A percentile compares a stretch with the other conserved stretches of the same genome.
Conservation (phyloP, 2,797 vertebrate genomes). For the Brotula barbata region DNA sequence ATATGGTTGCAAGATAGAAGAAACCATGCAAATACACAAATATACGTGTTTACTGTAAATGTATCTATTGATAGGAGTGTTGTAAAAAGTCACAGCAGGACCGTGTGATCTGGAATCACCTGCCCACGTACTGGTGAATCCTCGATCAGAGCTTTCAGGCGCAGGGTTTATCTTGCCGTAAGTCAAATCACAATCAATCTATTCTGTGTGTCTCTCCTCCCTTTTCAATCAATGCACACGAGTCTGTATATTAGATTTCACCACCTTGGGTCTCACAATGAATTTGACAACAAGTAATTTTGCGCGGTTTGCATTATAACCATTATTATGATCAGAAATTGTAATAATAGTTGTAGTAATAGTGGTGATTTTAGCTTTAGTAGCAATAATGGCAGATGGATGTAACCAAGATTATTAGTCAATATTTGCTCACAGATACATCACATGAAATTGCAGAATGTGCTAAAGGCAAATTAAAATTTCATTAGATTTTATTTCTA, state of each 20-base stretch:
- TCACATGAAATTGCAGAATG: too few relatives aligned
- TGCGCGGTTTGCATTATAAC: slow-evolving; percentile 7
- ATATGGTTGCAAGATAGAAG: slow-evolving; percentile 49
- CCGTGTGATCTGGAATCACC: slow-evolving; percentile 62
- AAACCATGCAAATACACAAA: too few relatives aligned
- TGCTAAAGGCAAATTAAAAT: too few relatives aligned
- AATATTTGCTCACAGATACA: too few relatives aligned
- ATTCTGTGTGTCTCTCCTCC: slow-evolving; percentile 31
- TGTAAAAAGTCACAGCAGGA: slow-evolving; percentile 60
- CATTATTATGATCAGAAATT: background rate
- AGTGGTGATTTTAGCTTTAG: background rate
- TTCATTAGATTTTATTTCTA: too few relatives aligned
- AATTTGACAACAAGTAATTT: slow-evolving; percentile 29
- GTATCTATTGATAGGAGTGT: slow-evolving; percentile 63
- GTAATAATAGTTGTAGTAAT: background rate
- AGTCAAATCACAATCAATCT: slow-evolving; percentile 63
- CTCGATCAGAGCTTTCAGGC: slow-evolving; percentile 37
- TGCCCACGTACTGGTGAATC: slow-evolving; percentile 61
- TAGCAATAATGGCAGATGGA: background rate
- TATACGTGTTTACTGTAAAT: too few relatives aligned
- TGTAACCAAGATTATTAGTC: too few relatives aligned
- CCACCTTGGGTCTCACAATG: slow-evolving; percentile 32
- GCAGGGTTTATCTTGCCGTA: slow-evolving; percentile 64
- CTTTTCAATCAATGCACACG: slow-evolving; percentile 71
- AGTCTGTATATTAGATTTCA: slow-evolving; percentile 73